Evolutionary conservation across 2,113 vertebrate genomes (phyloP).

Genomic region (Gracilinanus agilis): DNA sequence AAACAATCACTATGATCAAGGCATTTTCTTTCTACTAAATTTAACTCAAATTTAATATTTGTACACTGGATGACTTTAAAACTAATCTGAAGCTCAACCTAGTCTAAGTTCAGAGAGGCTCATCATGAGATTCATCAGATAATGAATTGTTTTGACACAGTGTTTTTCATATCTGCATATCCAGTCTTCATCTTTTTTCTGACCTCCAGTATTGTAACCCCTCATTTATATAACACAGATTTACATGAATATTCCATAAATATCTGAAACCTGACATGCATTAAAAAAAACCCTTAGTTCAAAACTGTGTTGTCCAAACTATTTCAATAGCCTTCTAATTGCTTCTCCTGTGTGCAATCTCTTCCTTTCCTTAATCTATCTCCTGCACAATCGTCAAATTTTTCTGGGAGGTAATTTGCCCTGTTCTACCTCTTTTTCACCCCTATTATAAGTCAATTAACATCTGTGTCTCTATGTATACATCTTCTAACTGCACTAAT

Average conservation of each 20-base stretch:
- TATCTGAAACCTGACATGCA: neutral
- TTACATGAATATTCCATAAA: neutral
- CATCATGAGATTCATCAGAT: neutral
- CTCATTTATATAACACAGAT: neutral
- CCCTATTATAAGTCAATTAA: neutral
- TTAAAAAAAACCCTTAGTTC: neutral
- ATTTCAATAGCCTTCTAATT: too few relatives aligned
- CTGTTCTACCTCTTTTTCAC: neutral
- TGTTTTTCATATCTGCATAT: neutral
- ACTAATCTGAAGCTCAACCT: neutral
- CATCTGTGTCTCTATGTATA: neutral
- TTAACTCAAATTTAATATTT: neutral
- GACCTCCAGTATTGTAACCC: neutral
- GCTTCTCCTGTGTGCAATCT: too few relatives aligned
- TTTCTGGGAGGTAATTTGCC: too few relatives aligned
- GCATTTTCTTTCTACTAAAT: neutral
- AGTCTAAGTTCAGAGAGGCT: neutral
- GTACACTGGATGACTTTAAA: neutral
- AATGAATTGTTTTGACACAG: neutral
- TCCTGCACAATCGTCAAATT: too few relatives aligned
- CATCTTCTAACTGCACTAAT: too few relatives aligned
- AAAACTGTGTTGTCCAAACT: too few relatives aligned
- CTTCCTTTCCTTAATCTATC: too few relatives aligned
- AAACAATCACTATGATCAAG: neutral
- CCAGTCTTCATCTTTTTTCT: neutral